Percentiles rank a stretch among this genome's conserved stretches.
These are phyloP conservation scores for Oxycera nigricornis DNA, from an alignment of 2,888 invertebrate species.

Conservation along the genomic window DNA sequence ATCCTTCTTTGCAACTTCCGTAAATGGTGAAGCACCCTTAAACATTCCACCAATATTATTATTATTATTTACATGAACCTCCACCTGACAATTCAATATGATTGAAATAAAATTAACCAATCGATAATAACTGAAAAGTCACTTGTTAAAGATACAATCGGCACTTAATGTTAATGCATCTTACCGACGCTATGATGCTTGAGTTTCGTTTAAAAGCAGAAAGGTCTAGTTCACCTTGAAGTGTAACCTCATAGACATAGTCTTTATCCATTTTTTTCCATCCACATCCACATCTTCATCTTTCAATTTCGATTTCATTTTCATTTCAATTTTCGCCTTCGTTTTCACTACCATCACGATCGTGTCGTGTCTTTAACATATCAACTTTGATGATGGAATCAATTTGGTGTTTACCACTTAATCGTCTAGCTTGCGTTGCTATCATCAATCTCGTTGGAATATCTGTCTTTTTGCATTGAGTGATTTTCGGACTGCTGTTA, in stretches of 20 bases:
- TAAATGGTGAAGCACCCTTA: not conserved
- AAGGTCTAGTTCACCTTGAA: slow-evolving; percentile 25
- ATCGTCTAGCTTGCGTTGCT: not conserved
- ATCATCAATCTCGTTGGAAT: not conserved
- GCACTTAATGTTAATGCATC: no score
- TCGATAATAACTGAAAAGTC: no score
- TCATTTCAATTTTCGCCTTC: not conserved
- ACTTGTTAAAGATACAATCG: no score
- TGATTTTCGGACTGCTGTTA: not conserved
- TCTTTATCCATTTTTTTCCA: not conserved
- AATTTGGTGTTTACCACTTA: not conserved
- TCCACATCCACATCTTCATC: no score
- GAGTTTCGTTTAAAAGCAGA: not conserved
- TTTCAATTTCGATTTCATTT: no score
- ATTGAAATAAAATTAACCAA: no score
- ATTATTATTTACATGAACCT: no score
- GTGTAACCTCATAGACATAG: slow-evolving; percentile 20
- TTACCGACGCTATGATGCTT: not conserved
- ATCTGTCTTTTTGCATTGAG: not conserved
- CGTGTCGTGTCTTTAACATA: not conserved
- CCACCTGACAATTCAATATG: no score
- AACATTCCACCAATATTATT: no score
- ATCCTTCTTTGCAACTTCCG: not conserved
- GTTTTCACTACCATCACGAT: not conserved
- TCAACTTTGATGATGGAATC: slow-evolving; percentile 2